Conservation (phyloP, 2,888 invertebrate genomes). For the Andrena bucephala region DNA sequence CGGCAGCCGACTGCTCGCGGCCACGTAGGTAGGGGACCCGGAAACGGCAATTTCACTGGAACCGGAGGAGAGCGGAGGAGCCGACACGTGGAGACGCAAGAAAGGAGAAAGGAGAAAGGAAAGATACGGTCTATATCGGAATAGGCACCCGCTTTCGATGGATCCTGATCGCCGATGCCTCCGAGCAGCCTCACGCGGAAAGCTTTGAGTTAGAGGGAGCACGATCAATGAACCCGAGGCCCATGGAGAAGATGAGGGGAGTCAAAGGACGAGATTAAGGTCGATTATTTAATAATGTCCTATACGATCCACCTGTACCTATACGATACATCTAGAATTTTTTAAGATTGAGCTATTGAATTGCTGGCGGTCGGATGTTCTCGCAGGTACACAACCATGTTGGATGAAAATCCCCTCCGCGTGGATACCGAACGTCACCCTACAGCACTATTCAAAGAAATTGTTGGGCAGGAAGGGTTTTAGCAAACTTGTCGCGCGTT, state of each 20-base stretch:
- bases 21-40: constrained; percentile 63
- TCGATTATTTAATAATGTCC: no score
- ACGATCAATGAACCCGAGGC: background rate
- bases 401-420: no score
- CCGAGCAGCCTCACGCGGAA: background rate
- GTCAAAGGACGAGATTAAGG: no score
- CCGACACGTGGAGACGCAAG: constrained; percentile 69
- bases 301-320: no score
- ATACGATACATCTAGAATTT: no score
- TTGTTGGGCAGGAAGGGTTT: background rate
- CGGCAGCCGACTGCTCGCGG: constrained; percentile 1
- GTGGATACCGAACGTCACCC: background rate
- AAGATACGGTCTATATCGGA: constrained; percentile 43
- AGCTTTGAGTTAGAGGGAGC: background rate
- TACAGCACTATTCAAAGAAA: background rate
- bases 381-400: no score
- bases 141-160: constrained; percentile 25
- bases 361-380: no score
- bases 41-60: constrained; percentile 77
- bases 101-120: constrained; percentile 70
- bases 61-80: constrained; percentile 62
- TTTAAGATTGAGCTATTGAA: no score
- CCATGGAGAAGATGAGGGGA: background rate
- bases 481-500: constrained; percentile 36
- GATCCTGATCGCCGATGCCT: constrained; percentile 24